Percentiles rank a stretch among this genome's conserved stretches.
Evolutionary conservation across 2,113 vertebrate genomes (phyloP).

Genomic region (Bubo blakistoni): DNA sequence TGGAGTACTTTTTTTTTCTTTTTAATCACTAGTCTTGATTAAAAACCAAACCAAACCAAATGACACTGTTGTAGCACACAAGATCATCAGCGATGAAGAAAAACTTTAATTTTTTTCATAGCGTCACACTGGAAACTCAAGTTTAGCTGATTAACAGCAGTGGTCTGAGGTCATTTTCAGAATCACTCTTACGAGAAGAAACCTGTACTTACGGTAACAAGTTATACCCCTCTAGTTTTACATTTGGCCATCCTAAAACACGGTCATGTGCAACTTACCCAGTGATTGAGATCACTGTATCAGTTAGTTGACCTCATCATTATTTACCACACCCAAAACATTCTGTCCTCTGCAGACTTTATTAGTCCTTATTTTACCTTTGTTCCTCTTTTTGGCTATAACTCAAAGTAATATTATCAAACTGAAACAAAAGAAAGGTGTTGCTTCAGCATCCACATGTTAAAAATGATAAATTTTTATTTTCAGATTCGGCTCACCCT

Average conservation of each 20-base stretch:
- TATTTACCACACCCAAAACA: background rate
- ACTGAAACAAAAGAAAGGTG: background rate
- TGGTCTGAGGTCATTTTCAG: background rate
- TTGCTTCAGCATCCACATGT: background rate
- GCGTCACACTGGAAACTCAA: background rate
- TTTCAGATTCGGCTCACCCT: background rate
- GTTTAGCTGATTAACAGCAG: background rate
- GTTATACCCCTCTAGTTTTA: background rate
- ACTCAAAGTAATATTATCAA: background rate
- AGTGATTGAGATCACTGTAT: background rate
- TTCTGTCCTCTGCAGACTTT: background rate
- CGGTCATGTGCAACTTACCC: background rate
- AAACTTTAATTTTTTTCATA: background rate
- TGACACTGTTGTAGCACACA: background rate
- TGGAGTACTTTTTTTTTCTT: background rate
- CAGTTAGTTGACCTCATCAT: background rate
- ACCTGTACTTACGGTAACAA: background rate
- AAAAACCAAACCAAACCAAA: background rate
- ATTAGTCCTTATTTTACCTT: background rate
- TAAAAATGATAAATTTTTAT: background rate
- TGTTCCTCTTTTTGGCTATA: background rate
- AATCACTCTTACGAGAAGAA: background rate
- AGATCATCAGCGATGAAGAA: background rate
- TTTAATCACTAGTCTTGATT: background rate
- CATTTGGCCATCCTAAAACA: background rate